Evolutionary conservation across 2,113 vertebrate genomes (phyloP).

Genomic region (Rhinichthys klamathensis): DNA sequence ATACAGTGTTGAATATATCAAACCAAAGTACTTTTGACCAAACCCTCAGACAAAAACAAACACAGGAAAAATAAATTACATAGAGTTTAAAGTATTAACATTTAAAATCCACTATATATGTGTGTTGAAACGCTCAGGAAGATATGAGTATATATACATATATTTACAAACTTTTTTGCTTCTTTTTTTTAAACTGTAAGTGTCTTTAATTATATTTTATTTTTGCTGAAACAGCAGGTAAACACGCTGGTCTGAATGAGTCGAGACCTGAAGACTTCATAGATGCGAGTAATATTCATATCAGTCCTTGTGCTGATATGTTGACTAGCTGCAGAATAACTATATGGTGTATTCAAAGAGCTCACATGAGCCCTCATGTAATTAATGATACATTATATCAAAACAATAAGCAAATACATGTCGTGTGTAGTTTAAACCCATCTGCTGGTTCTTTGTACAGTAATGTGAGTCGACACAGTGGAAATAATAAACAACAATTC

Average conservation of each 20-base stretch:
- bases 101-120: conserved; percentile 69
- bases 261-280: conserved; percentile 27
- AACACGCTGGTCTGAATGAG: conserved; percentile 52
- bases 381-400: neutral
- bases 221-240: conserved; percentile 53
- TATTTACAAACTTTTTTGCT: conserved; percentile 68
- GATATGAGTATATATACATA: conserved; percentile 69
- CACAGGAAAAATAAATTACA: conserved; percentile 63
- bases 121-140: conserved; percentile 72
- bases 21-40: conserved; percentile 64
- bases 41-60: conserved; percentile 67
- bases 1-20: conserved; percentile 64
- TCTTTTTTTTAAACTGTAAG: conserved; percentile 65
- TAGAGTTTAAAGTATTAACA: conserved; percentile 70
- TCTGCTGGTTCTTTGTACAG: conserved; percentile 45
- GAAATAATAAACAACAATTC: neutral
- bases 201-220: conserved; percentile 40
- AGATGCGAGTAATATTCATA: conserved; percentile 30
- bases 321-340: neutral
- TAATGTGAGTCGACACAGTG: neutral
- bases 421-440: neutral
- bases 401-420: neutral
- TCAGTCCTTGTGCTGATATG: conserved; percentile 47
- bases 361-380: neutral
- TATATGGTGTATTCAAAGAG: neutral